Base-by-base conservation (phyloP, 1,140 invertebrate species). In the Physella acuta region DNA sequence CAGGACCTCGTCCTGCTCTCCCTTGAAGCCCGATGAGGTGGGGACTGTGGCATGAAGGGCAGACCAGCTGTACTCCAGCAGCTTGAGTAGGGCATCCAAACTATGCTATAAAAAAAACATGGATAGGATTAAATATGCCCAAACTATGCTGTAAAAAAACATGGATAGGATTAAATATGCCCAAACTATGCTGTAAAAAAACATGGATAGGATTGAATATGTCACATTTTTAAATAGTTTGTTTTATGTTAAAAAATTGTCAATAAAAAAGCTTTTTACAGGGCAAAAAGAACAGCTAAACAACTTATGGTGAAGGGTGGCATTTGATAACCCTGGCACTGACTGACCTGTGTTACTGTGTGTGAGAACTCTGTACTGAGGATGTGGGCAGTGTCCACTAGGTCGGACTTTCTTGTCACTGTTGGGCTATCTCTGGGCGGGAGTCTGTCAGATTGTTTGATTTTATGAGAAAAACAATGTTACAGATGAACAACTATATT, bases 41-140 rank as follows among this genome's bases (percentile, higher is more conserved):
- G 65, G 65, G 1, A 68, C 65, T 39, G 65, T 68, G 24, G 52
- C 53, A 59, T 80, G 76, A 70, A 85, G 83, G 16, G 85, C 83
- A 26, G 78, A 78, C 87, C 75, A 95, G 81, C 83, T 81, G 86
- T 87, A 78, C 49, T 87, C 82, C 71, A 88, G 71, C 71, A 81
- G 86, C 73, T 85, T 90, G 71, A 94, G 89, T 3, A 96, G 85
- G 14, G 92, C 92, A 78, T 93, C 91, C 81, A 96, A 93, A 82
- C 93, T 94, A 72, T 92, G 90, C 88, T 89, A 28, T 4, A 69
- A n/a, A n/a, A n/a, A n/a, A n/a, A n/a, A n/a, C n/a, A n/a, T n/a
- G n/a, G n/a, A n/a, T n/a, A n/a, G n/a, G n/a, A n/a, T n/a, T n/a
- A n/a, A n/a, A n/a, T n/a, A n/a, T n/a, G n/a, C n/a, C n/a, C n/a